These are phyloP conservation scores for Clytia hemisphaerica DNA, from an alignment of 30 jellyfish, hydroid and myxozoan genomes.

Conservation along the genomic window DNA sequence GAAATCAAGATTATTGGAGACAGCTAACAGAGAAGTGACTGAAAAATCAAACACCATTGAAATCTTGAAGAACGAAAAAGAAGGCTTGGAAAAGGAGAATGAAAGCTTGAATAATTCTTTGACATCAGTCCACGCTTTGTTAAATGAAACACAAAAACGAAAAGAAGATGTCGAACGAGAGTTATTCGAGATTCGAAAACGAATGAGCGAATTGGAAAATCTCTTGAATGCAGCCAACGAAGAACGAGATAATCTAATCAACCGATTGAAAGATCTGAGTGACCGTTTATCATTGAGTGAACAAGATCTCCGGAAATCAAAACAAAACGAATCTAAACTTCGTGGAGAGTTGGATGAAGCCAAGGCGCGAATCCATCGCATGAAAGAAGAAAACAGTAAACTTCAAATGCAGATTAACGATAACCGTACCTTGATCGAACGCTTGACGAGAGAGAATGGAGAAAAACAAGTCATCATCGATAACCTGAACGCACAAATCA, in stretches of 20 bases:
- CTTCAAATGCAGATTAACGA: constrained; percentile 57
- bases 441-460: constrained; percentile 49
- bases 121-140: constrained; percentile 63
- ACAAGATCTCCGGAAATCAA: constrained; percentile 55
- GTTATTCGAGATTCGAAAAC: constrained; percentile 64
- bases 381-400: constrained; percentile 58
- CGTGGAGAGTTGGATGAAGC: constrained; percentile 91
- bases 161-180: constrained; percentile 91
- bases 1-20: constrained; percentile 51
- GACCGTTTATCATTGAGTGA: constrained; percentile 48
- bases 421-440: constrained; percentile 49
- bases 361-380: constrained; percentile 72
- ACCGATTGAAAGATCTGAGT: constrained; percentile 43
- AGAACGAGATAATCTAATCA: constrained; percentile 72
- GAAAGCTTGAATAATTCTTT: constrained; percentile 49
- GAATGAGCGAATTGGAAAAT: constrained; percentile 70
- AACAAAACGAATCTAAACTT: constrained; percentile 74
- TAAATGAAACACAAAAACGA: constrained; percentile 67
- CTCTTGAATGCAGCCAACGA: constrained; percentile 52
- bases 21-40: constrained; percentile 32
- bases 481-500: constrained; percentile 49
- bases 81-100: constrained; percentile 67
- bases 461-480: constrained; percentile 53
- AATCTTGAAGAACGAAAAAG: constrained; percentile 54
- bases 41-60: constrained; percentile 57